These are phyloP conservation scores for Ladona fulva DNA, from an alignment of 1,140 invertebrate species.

Conservation along the genomic window DNA sequence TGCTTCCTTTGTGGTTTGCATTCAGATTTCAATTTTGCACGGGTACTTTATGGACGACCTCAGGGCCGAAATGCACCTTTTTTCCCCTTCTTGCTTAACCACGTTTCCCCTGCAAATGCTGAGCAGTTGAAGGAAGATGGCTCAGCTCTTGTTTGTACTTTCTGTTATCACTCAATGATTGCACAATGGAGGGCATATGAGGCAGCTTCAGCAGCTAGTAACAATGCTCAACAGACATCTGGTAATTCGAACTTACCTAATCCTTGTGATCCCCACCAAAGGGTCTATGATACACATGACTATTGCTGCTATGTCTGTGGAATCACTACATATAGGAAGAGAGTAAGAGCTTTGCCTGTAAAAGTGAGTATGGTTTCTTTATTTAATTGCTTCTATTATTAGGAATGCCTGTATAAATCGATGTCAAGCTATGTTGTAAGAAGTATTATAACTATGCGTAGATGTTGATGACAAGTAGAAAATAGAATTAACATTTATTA, in stretches of 20 bases:
- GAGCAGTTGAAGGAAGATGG: conserved; percentile 78
- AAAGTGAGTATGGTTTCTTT: conserved; percentile 43
- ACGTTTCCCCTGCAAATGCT: conserved; percentile 63
- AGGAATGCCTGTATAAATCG: too few relatives aligned
- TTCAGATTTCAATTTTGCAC: conserved; percentile 70
- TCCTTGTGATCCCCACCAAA: conserved; percentile 35
- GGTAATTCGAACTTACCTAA: conserved; percentile 19
- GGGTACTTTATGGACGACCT: conserved; percentile 69
- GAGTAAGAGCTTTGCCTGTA: conserved; percentile 75
- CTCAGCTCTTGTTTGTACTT: conserved; percentile 84
- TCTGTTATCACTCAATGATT: conserved; percentile 87
- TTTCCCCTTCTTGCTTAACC: conserved; percentile 64
- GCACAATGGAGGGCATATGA: conserved; percentile 78
- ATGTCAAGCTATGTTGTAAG: too few relatives aligned
- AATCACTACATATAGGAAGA: conserved; percentile 76
- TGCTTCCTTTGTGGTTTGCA: conserved; percentile 82
- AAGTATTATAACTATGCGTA: too few relatives aligned
- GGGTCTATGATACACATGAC: conserved; percentile 82
- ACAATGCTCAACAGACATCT: background rate
- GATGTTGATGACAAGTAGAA: too few relatives aligned
- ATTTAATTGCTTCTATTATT: too few relatives aligned
- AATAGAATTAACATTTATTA: too few relatives aligned
- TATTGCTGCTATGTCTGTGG: conserved; percentile 89
- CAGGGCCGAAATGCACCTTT: conserved; percentile 68
- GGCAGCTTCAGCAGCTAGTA: conserved; percentile 16